These are phyloP conservation scores for Myrmophylax atrothorax DNA, from an alignment of 2,113 vertebrate genomes.

Conservation along the genomic window DNA sequence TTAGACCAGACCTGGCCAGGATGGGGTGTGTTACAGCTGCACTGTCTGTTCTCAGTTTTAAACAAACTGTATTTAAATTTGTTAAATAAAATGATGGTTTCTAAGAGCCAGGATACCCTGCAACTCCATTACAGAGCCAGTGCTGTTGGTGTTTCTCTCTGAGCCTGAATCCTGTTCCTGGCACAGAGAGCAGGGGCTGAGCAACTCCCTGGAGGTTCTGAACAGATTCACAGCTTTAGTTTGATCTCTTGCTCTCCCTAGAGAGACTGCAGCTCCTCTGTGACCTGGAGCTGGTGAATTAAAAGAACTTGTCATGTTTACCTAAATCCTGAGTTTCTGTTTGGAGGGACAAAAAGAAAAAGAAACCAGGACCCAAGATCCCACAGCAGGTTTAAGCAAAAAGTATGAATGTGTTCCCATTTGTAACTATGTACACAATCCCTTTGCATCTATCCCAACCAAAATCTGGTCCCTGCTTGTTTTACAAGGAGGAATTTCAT, in stretches of 20 bases:
- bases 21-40: conserved; percentile 26
- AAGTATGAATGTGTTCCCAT: not conserved
- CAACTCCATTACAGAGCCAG: not conserved
- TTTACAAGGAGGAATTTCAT: not conserved
- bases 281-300: not conserved
- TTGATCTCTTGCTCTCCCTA: not conserved
- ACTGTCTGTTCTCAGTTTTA: conserved; percentile 70
- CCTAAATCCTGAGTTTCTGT: not conserved
- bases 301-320: not conserved
- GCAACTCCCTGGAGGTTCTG: not conserved
- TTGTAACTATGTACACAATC: not conserved
- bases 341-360: not conserved
- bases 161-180: not conserved
- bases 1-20: not conserved
- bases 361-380: not conserved
- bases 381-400: not conserved
- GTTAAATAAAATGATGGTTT: conserved; percentile 75
- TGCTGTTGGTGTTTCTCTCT: not conserved
- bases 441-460: not conserved
- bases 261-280: conserved; percentile 11
- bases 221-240: not conserved
- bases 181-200: not conserved
- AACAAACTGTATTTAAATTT: conserved; percentile 78
- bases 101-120: conserved; percentile 69
- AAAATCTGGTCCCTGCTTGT: not conserved